Percentiles rank a stretch among this genome's conserved stretches.
phyloP scores from a whole-genome alignment of 2,113 vertebrate species.

The Grallaria varia region DNA sequence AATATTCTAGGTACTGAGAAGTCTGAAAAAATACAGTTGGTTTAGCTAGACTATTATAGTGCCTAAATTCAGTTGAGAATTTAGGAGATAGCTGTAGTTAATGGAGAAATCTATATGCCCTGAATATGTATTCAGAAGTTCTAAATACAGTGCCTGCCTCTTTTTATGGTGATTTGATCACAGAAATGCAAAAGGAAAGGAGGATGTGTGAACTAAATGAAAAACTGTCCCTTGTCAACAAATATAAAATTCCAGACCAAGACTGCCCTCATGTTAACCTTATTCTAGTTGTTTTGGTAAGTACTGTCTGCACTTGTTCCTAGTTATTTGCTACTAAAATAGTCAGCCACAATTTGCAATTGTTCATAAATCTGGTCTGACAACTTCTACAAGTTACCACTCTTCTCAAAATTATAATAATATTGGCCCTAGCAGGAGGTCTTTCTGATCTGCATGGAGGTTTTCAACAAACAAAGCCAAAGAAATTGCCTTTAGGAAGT shows the following conservation, averaged over 20 bases:
- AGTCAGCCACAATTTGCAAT: not conserved
- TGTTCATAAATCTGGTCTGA: not conserved
- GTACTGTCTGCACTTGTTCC: not conserved
- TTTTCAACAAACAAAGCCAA: not conserved
- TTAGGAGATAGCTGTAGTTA: not conserved
- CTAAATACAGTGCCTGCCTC: not conserved
- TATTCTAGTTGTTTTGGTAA: not conserved
- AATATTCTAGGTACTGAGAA: not conserved
- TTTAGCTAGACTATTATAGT: not conserved
- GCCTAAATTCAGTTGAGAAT: not conserved
- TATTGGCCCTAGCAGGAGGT: not conserved
- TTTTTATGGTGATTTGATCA: not conserved
- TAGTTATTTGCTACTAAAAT: not conserved
- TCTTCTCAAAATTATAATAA: not conserved
- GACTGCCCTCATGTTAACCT: not conserved
- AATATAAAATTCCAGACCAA: not conserved
- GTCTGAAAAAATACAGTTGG: not conserved
- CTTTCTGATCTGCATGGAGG: not conserved
- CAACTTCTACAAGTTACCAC: not conserved
- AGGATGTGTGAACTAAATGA: not conserved
- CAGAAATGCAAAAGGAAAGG: not conserved
- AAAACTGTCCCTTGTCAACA: not conserved
- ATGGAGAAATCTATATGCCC: not conserved
- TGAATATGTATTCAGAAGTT: not conserved
- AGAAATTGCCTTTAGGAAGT: rapidly evolving